Conservation (phyloP, 2,113 vertebrate species). For the Cynopterus brachyotis region DNA sequence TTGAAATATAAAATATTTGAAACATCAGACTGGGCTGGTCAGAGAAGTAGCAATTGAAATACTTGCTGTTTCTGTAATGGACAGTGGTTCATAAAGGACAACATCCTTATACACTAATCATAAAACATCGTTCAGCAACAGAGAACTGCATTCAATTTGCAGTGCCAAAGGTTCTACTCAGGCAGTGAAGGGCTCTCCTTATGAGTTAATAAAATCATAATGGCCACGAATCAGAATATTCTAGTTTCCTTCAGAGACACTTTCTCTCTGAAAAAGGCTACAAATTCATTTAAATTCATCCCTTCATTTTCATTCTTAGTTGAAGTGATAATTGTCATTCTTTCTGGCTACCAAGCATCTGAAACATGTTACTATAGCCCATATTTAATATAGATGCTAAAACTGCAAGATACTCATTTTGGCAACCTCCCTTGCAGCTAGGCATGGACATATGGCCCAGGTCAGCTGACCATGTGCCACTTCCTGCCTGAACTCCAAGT, state of each 20-base stretch:
- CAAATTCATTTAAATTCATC: constrained; percentile 8
- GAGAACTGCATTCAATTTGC: background rate
- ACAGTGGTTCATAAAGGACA: background rate
- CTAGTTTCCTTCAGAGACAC: constrained; percentile 42
- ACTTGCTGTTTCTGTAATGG: constrained; percentile 50
- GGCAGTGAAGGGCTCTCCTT: background rate
- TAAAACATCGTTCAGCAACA: background rate
- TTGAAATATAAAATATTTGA: constrained; percentile 46
- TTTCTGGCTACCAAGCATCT: background rate
- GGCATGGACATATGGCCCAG: background rate
- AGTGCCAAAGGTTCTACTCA: background rate
- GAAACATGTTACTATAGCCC: background rate
- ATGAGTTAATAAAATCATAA: constrained; percentile 57
- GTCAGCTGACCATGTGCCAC: background rate
- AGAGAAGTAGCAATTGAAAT: constrained; percentile 16
- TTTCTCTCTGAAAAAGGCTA: constrained; percentile 16
- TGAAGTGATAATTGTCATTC: background rate
- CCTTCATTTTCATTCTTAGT: background rate
- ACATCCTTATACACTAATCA: background rate
- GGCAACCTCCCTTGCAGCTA: constrained; percentile 7
- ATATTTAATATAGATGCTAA: background rate
- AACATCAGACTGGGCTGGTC: constrained; percentile 48
- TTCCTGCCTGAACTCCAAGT: background rate
- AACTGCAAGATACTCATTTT: background rate
- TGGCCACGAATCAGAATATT: background rate